Percentiles rank a stretch among this genome's conserved stretches.
These are phyloP conservation scores for Spisula subtruncata DNA, from an alignment of 2,888 invertebrate species.

Conservation along the genomic window DNA sequence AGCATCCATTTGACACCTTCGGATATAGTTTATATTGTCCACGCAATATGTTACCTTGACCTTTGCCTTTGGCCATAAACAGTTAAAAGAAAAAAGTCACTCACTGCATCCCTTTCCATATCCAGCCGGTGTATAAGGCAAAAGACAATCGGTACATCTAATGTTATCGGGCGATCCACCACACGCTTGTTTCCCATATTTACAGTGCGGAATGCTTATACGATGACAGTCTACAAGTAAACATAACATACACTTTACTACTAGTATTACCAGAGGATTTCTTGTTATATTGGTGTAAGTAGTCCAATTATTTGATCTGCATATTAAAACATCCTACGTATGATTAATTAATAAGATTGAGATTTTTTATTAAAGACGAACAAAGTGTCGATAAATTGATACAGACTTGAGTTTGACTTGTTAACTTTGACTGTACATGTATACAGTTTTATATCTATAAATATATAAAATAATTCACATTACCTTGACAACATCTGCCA, in stretches of 20 bases:
- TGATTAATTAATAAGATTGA: neutral
- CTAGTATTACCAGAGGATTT: neutral
- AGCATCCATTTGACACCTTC: too few relatives aligned
- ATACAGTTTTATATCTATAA: neutral
- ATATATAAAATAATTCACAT: neutral
- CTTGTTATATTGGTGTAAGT: too few relatives aligned
- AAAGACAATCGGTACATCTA: slow-evolving; percentile 28
- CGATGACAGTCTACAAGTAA: slow-evolving; percentile 23
- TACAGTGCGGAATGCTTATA: slow-evolving; percentile 32
- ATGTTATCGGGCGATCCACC: slow-evolving; percentile 46
- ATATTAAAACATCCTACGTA: neutral
- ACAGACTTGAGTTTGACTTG: neutral
- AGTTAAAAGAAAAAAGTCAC: neutral
- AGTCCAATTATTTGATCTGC: too few relatives aligned
- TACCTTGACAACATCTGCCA: slow-evolving; percentile 38
- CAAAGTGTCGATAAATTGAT: neutral
- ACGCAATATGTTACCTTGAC: too few relatives aligned
- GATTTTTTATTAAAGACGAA: neutral
- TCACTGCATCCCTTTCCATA: slow-evolving; percentile 40
- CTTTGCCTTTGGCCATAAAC: too few relatives aligned
- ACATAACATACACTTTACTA: neutral
- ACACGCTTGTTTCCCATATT: slow-evolving; percentile 23
- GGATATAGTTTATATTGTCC: too few relatives aligned
- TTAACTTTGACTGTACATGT: neutral
- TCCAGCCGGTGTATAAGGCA: slow-evolving; percentile 36